These are phyloP conservation scores for Nezara viridula DNA, from an alignment of 2,888 invertebrate species.

Conservation along the genomic window DNA sequence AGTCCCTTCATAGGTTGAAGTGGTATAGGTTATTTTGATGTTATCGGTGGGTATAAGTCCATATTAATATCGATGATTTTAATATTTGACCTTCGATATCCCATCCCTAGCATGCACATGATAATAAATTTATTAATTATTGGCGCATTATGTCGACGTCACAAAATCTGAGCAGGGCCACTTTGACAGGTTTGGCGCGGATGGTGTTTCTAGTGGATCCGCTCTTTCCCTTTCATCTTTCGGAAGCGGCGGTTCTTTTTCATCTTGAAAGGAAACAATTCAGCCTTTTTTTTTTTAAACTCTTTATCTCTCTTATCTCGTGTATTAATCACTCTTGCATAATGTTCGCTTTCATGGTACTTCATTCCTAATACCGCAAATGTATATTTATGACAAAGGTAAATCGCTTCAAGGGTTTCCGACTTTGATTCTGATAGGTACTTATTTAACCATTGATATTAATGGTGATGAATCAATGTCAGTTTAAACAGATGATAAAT, in stretches of 20 bases:
- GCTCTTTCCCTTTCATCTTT: constrained; percentile 4
- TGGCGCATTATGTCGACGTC: background rate
- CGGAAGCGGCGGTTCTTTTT: background rate
- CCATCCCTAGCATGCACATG: too few species aligned
- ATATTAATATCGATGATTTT: too few species aligned
- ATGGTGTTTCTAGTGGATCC: constrained; percentile 9
- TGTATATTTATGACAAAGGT: background rate
- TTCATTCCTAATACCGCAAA: background rate
- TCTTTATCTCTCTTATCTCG: constrained; percentile 29
- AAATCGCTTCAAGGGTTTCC: background rate
- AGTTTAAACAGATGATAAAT: too few species aligned
- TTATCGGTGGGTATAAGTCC: too few species aligned
- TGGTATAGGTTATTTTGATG: too few species aligned
- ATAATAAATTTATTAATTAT: too few species aligned
- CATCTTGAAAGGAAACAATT: constrained; percentile 29
- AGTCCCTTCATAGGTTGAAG: too few species aligned
- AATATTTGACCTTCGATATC: too few species aligned
- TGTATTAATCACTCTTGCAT: constrained; percentile 17
- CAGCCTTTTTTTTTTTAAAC: background rate
- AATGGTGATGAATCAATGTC: too few species aligned
- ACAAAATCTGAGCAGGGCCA: background rate
- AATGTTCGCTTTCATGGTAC: background rate
- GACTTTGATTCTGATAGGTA: background rate
- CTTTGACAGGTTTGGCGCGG: background rate
- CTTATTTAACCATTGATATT: background rate